Percentiles rank a stretch among this genome's conserved stretches.
Evolutionary conservation across 1,140 invertebrate species (phyloP).

Genomic region (Samia ricini): DNA sequence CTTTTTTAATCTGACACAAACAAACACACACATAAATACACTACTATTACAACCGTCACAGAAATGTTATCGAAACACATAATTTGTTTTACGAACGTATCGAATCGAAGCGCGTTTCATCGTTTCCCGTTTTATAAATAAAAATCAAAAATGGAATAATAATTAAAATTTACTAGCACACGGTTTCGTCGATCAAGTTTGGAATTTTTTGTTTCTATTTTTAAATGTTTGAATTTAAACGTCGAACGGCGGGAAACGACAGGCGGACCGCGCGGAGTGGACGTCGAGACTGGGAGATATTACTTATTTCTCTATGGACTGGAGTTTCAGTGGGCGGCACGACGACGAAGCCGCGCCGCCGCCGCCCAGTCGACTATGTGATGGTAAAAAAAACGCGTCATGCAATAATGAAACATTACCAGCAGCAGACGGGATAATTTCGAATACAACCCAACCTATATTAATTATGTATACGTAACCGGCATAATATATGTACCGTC

Average conservation of each 20-base stretch:
- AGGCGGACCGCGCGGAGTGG: constrained; percentile 77
- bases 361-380: constrained; percentile 44
- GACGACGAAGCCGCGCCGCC: too few species aligned
- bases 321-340: constrained; percentile 64
- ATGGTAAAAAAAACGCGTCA: constrained; percentile 47
- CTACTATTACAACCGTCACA: constrained; percentile 28
- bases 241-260: constrained; percentile 57
- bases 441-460: constrained; percentile 3
- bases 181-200: constrained; percentile 16
- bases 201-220: constrained; percentile 14
- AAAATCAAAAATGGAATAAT: constrained; percentile 31
- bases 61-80: constrained; percentile 49
- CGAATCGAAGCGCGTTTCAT: constrained; percentile 35
- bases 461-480: neutral
- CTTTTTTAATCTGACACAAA: constrained; percentile 39
- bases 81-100: constrained; percentile 31
- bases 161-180: constrained; percentile 24
- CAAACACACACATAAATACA: too few species aligned
- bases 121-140: constrained; percentile 35
- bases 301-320: too few species aligned
- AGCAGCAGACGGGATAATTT: constrained; percentile 1
- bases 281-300: constrained; percentile 76
- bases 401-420: constrained; percentile 49
- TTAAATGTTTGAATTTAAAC: constrained; percentile 35
- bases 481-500: too few species aligned